Base-by-base conservation (phyloP, 2,113 vertebrate species). In the Puma concolor region DNA sequence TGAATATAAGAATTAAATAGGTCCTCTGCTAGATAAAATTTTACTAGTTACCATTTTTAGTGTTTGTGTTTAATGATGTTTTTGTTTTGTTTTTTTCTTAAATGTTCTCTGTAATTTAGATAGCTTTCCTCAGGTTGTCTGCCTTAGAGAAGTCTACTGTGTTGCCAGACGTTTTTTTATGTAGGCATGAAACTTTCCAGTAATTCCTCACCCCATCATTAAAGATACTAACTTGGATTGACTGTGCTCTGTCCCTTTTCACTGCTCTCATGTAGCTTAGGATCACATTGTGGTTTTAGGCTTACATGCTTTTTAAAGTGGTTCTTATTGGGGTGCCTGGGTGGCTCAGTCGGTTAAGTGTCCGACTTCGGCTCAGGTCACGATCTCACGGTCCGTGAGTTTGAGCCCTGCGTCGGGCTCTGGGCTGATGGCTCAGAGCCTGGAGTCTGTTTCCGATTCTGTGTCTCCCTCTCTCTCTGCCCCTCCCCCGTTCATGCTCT, bases 221-320 rank as follows among this genome's bases (percentile, higher is more conserved):
- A 92, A 74, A 85, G 69, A 94, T 63, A 76, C 27, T 92, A n/a
- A n/a, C 29, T 90, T 92, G 12, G 41, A 82, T 64, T 86, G 31
- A 36, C 13, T 31, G 5, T 38, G 6, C 79, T 82, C 5, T 90
- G 7, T 63, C 12, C 23, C 60, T 63, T 92, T 71, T 64, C 25
- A 64, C 6, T 91, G 44, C 27, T 88, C 9, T 88, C 19, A 16
- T 67, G 17, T 88, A 21, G 15, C 38, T 77, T 79, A 90, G 5
- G 8, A n/a, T 83, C 50, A 48, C 15, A 44, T 38, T 66, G 86
- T 84, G 64, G 48, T 23, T 94, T 10, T 72, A 52, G 36, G 72
- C 54, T 86, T 92, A 54, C 2, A 10, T 80, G 3, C 13, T 89
- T 85, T 66, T 74, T 16, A 29, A 71, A 44, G 44, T 44, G 44